Percentiles rank a stretch among this genome's conserved stretches.
These are phyloP conservation scores for Ferrisia virgata DNA, from an alignment of 2,888 invertebrate genomes.

Conservation along the genomic window DNA sequence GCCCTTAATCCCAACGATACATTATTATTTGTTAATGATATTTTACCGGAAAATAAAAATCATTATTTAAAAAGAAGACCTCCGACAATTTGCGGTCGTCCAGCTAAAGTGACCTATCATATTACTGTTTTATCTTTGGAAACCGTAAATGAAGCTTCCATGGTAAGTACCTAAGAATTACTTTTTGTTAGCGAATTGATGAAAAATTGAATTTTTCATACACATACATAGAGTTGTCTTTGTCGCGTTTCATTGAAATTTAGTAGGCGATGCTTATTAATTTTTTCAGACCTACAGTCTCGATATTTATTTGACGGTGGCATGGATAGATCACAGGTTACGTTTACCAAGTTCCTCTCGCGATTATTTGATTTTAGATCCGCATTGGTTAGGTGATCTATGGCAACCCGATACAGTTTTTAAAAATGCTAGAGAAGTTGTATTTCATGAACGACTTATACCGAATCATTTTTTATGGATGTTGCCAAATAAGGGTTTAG, in stretches of 20 bases:
- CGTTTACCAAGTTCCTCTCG: not conserved
- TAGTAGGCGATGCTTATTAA: not conserved
- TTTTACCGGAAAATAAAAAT: not conserved
- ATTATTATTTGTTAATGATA: not conserved
- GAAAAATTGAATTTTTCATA: too few species aligned
- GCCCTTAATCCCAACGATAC: not conserved
- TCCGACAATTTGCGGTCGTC: slow-evolving; percentile 9
- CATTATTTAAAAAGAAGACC: slow-evolving; percentile 7
- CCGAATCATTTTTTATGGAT: slow-evolving; percentile 20
- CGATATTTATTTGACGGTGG: slow-evolving; percentile 5
- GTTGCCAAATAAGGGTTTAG: not conserved
- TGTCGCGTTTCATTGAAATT: not conserved
- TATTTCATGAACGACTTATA: not conserved
- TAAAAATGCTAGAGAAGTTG: slow-evolving; percentile 33
- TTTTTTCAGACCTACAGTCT: slow-evolving; percentile 31
- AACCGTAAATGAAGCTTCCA: slow-evolving; percentile 20
- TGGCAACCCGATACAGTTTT: slow-evolving; percentile 38
- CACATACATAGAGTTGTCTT: not conserved
- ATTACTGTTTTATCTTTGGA: slow-evolving; percentile 24
- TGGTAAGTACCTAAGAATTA: not conserved
- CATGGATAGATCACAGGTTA: slow-evolving; percentile 32
- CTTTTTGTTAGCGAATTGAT: too few species aligned
- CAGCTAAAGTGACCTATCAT: slow-evolving; percentile 1
- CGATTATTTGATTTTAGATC: slow-evolving; percentile 11
- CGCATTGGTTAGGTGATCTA: not conserved